phyloP scores from a whole-genome alignment of 2,797 vertebrate genomes.

The Sebastes trivittatus region DNA sequence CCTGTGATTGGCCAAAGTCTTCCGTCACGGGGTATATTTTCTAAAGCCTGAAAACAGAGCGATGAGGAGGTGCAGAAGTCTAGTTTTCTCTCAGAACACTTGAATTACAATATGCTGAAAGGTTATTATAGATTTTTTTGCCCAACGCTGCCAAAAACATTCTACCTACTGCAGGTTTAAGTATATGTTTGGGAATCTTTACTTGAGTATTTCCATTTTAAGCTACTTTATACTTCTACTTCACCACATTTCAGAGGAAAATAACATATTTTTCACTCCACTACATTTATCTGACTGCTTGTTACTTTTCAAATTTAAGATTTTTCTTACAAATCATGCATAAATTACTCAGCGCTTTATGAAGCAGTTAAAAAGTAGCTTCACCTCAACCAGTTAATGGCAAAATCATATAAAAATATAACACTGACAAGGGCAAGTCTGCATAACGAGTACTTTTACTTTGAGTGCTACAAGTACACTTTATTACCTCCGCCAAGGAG shows the following conservation, averaged over 20 bases:
- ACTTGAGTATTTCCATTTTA: neutral
- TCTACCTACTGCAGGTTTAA: no score
- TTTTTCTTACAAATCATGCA: neutral
- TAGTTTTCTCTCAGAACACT: no score
- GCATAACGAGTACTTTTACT: neutral
- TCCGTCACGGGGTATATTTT: no score
- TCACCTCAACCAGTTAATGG: neutral
- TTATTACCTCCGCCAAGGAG: neutral
- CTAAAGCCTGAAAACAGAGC: no score
- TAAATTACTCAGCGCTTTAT: no score
- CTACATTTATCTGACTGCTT: neutral
- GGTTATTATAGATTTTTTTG: no score
- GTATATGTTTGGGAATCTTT: neutral
- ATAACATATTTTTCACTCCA: neutral
- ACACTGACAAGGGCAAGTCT: no score
- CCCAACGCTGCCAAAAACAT: no score
- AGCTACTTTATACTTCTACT: neutral
- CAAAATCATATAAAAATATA: neutral
- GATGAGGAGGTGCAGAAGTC: no score
- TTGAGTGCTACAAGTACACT: neutral
- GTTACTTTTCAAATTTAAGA: neutral
- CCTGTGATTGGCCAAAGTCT: no score
- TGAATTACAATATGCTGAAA: no score
- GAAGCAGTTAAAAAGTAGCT: no score
- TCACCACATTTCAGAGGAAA: neutral